Evolutionary conservation across 2,797 vertebrate genomes (phyloP), one percentile per base, ranked within the genome.

Genomic region (Sebastes wilsoni): DNA sequence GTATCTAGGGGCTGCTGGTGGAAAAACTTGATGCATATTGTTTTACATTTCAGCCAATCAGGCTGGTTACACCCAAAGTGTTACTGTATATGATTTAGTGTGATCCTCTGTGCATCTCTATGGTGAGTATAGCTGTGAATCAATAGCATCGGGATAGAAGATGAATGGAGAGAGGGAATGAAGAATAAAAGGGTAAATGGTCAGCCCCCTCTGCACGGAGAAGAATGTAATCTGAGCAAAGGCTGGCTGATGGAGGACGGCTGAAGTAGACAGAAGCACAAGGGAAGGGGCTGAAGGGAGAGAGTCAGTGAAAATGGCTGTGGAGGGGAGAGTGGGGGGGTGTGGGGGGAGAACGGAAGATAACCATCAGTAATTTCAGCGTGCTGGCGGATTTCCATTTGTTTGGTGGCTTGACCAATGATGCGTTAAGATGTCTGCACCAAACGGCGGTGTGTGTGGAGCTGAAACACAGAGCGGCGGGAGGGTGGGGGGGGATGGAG

Each of bases 311-410:
- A 61, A 70, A 30, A 78, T 67, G 72, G 52, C n/a, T 65, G 55
- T 61, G 28, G 60, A 14, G 13, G n/a, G 67, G 66, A 49, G 36
- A 8, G 13, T 22, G 12, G 16, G n/a, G n/a, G 72, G 58, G 74
- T 5, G 36, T 13, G 72, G 36, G 54, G 83, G 74, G 73, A 46
- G 54, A 77, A 76, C 36, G 81, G 71, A 61, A 89, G 93, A 96
- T 95, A 95, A 93, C 87, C 91, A 96, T 95, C 95, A 95, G 93
- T 94, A 94, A 96, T 95, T 95, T 96, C 93, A 92, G 92, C 79
- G 76, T 85, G 93, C 89, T 88, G 90, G 80, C 78, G 81, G 90
- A 89, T 95, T 92, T 94, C 93, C 94, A 93, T 95, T 95, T 95
- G 93, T 94, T 95, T 84, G 28, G 68, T 66, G 76, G 87, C 81